Evolutionary conservation across 2,888 invertebrate genomes (phyloP), one percentile per base, ranked within the genome.

Genomic region (Dicyrtomina minuta): DNA sequence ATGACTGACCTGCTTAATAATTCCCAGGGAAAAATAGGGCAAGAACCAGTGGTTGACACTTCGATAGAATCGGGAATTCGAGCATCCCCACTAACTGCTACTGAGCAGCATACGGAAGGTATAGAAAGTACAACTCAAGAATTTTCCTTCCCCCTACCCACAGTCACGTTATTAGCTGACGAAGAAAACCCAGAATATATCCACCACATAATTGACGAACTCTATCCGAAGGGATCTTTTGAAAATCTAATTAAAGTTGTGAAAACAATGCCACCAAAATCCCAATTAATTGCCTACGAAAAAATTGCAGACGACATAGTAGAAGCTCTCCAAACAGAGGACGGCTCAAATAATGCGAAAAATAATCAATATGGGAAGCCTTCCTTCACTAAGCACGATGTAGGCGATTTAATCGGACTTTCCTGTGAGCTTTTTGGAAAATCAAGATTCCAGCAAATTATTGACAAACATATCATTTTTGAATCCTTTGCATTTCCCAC

Each of bases 401-500:
- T 33, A 55, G 10, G 24, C 41, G 65, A 65, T 24, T 22, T 55
- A 41, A 26, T 65, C 1, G 43, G 55, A 13, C 17, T 65, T n/a
- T 13, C 41, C 12, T 65, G 65, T 43, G 41, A 53, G n/a, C 24
- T 65, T 4, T 43, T 39, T 43, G 65, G 56, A 15, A 56, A 65
- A 43, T 39, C 55, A 6, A n/a, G 26, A 24, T 43, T 65, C 12
- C 10, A 43, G 0, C 10, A 20, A 22, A 55, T 65, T 20, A 10
- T 56, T 1, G 1, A 43, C 1, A n/a, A 53, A 39, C 13, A 65
- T 53, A 24, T 13, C 2, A 13, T 65, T 12, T 43, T 53, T 12
- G 2, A 22, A 1, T 15, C 24, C 13, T 43, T 39, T 4, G 43
- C 55, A 20, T 55, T 65, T 24, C 65, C 65, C 0, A 12, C 41